Evolutionary conservation across 2,113 vertebrate species (phyloP).

Genomic region (Cyanoderma ruficeps): DNA sequence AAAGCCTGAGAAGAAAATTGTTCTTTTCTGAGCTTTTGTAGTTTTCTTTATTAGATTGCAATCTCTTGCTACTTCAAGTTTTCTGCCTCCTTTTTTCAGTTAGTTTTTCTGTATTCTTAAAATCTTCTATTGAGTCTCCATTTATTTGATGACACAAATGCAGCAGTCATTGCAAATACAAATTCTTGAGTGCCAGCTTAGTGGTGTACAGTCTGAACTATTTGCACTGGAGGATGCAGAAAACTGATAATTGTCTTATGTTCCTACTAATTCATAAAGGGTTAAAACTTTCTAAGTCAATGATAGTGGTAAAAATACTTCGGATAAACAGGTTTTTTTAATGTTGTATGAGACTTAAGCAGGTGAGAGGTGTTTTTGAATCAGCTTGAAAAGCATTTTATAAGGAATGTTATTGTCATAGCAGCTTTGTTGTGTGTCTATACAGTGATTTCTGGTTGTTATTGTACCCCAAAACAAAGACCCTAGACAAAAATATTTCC

Average conservation of each 20-base stretch:
- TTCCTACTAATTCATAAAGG: not conserved
- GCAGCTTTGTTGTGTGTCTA: not conserved
- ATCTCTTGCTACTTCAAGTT: conserved; percentile 3
- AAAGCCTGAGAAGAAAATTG: not conserved
- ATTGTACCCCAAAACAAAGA: not conserved
- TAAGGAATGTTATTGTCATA: not conserved
- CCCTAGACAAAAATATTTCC: not conserved
- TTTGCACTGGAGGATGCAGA: not conserved
- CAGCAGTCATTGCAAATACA: not conserved
- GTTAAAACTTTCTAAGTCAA: not conserved
- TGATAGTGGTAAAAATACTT: not conserved
- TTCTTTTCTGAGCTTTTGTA: not conserved
- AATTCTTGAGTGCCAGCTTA: not conserved
- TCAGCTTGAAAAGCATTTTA: not conserved
- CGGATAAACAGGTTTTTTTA: not conserved
- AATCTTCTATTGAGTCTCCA: not conserved
- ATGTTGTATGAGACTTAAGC: not conserved
- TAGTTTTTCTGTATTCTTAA: not conserved
- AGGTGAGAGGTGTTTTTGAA: not conserved
- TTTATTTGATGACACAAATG: conserved; percentile 28
- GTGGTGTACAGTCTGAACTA: not conserved
- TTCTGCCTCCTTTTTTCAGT: not conserved
- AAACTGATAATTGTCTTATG: not conserved
- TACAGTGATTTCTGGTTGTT: not conserved
- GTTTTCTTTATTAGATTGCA: not conserved